These are phyloP conservation scores for Odontomyia ornata DNA, from an alignment of 2,888 invertebrate genomes.

Conservation along the genomic window DNA sequence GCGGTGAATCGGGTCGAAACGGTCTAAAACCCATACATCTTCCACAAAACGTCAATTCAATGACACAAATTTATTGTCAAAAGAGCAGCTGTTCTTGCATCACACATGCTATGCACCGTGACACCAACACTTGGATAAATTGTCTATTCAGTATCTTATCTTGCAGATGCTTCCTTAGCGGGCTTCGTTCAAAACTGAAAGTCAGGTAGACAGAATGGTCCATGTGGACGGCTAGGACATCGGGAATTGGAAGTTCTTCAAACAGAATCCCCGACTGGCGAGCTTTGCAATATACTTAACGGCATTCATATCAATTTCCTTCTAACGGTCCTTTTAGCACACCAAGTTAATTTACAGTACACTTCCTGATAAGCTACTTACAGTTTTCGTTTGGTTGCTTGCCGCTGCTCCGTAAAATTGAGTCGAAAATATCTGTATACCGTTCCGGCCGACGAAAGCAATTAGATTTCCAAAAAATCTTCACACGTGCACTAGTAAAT, in stretches of 20 bases:
- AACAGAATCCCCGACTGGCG: too few relatives aligned
- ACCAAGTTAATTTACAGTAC: neutral
- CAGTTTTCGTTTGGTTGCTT: neutral
- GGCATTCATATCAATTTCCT: neutral
- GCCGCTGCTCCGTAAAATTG: neutral
- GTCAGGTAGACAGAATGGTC: conserved; percentile 9
- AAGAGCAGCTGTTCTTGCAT: conserved; percentile 31
- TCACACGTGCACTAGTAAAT: neutral
- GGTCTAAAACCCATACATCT: neutral
- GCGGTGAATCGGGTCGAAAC: conserved; percentile 12
- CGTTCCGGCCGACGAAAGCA: neutral
- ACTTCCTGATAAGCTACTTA: neutral
- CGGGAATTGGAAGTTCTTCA: too few relatives aligned
- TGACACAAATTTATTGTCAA: conserved; percentile 9
- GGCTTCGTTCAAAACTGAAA: neutral
- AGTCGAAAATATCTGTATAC: neutral
- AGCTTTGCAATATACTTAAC: neutral
- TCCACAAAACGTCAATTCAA: neutral
- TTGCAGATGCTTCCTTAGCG: conserved; percentile 17
- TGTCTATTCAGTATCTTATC: neutral
- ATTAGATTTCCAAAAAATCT: neutral
- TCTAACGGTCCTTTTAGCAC: neutral
- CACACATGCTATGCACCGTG: neutral
- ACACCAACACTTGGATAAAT: conserved; percentile 8
- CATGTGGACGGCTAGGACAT: too few relatives aligned